A percentile compares a stretch with the other conserved stretches of the same genome.
These are phyloP conservation scores for Struthio camelus DNA, from an alignment of 2,113 vertebrate species.

Conservation along the genomic window DNA sequence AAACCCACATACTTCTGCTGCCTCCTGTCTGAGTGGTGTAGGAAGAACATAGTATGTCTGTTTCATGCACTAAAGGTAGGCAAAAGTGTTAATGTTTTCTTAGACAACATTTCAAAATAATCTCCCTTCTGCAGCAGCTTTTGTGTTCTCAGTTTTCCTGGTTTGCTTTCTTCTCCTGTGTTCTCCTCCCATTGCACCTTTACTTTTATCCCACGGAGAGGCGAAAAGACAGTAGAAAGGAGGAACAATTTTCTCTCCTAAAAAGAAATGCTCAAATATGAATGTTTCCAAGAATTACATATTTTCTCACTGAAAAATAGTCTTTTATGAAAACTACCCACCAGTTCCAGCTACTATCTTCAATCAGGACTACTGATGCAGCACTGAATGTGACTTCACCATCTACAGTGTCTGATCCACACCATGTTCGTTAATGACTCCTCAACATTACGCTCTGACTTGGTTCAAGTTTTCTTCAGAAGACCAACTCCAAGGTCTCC, in stretches of 20 bases:
- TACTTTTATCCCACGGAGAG: background rate
- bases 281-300: background rate
- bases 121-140: background rate
- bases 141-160: background rate
- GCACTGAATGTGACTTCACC: background rate
- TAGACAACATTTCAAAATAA: slow-evolving; percentile 24
- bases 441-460: background rate
- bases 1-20: background rate
- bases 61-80: background rate
- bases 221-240: background rate
- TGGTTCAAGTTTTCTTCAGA: background rate
- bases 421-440: background rate
- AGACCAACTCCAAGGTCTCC: background rate
- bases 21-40: background rate
- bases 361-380: background rate
- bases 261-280: background rate
- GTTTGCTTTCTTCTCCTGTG: background rate
- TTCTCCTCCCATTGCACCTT: background rate
- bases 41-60: slow-evolving; percentile 25
- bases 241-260: background rate
- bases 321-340: background rate
- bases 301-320: background rate
- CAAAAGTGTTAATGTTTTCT: slow-evolving; percentile 35
- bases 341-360: background rate
- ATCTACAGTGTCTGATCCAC: background rate